Conservation (phyloP, 2,888 invertebrate species). For the Eupithecia inturbata region DNA sequence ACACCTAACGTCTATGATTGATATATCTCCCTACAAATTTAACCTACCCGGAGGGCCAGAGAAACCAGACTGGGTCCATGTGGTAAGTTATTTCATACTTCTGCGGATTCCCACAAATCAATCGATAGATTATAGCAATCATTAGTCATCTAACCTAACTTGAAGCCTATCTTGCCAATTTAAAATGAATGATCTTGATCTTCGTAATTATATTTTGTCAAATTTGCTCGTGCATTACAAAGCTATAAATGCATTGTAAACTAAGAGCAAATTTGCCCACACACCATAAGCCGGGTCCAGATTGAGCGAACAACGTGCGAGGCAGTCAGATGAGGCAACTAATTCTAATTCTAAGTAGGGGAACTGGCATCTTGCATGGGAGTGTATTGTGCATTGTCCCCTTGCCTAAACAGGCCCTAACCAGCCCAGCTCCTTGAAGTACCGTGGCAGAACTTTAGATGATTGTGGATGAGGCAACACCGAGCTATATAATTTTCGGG, state of each 20-base stretch:
- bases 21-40: conserved; percentile 99
- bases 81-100: conserved; percentile 85
- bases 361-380: too few species aligned
- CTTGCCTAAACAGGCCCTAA: too few species aligned
- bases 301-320: background rate
- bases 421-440: too few species aligned
- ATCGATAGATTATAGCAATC: background rate
- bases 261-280: background rate
- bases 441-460: too few species aligned
- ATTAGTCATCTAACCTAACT: background rate
- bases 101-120: conserved; percentile 9
- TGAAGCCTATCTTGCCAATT: background rate
- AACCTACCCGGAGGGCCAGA: conserved; percentile 93
- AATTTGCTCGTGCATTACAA: background rate
- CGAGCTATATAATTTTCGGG: background rate
- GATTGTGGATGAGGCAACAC: too few species aligned
- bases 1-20: conserved; percentile 97
- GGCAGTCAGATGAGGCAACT: background rate
- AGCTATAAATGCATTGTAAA: background rate
- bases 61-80: conserved; percentile 93
- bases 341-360: too few species aligned
- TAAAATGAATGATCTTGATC: background rate
- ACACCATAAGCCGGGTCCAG: background rate
- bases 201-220: background rate
- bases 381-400: too few species aligned